Conservation (phyloP, 1,140 invertebrate genomes). For the Procambarus clarkii region DNA sequence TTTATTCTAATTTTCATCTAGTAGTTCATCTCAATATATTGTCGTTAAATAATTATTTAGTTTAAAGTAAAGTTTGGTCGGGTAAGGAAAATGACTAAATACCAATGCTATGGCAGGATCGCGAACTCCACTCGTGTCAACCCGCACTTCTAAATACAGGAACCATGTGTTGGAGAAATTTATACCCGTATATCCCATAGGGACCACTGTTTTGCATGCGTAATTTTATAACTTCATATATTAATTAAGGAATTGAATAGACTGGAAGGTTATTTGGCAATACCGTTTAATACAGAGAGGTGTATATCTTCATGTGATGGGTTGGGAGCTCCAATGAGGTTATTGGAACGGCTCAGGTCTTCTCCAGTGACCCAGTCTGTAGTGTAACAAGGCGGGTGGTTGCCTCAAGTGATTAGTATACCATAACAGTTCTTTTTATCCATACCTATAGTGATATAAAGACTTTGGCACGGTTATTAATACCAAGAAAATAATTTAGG, state of each 20-base stretch:
- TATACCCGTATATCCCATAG: background rate
- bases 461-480: constrained; percentile 48
- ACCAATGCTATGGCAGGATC: constrained; percentile 33
- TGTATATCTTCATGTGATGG: constrained; percentile 24
- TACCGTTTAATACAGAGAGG: background rate
- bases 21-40: background rate
- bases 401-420: constrained; percentile 43
- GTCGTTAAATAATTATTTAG: constrained; percentile 1
- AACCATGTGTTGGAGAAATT: constrained; percentile 38
- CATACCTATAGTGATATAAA: constrained; percentile 52
- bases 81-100: constrained; percentile 56
- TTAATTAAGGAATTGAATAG: background rate
- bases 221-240: background rate
- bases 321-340: background rate
- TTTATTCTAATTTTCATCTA: background rate
- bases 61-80: constrained; percentile 40
- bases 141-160: constrained; percentile 34
- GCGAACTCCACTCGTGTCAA: background rate
- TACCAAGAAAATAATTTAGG: constrained; percentile 52
- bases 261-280: background rate
- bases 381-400: constrained; percentile 59
- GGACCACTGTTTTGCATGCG: background rate
- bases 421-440: constrained; percentile 24
- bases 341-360: constrained; percentile 43
- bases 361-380: constrained; percentile 16